These are phyloP conservation scores for Camponotus floridanus DNA, from an alignment of 1,140 invertebrate genomes.

Conservation along the genomic window DNA sequence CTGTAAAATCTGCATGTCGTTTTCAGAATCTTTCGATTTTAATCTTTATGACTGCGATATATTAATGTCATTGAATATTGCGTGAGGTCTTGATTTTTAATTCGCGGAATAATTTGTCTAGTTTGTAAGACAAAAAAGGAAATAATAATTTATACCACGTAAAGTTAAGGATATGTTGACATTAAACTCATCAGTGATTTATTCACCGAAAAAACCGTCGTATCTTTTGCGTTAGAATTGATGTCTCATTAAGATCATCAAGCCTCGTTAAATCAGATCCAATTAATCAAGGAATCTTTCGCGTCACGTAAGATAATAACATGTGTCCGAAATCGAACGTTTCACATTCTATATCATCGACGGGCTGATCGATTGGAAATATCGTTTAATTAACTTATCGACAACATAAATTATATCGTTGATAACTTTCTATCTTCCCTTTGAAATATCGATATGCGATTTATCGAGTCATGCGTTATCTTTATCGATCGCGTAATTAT, in stretches of 20 bases:
- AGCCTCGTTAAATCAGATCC: conserved; percentile 6
- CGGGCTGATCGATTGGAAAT: not conserved
- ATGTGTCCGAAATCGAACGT: not conserved
- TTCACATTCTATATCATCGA: not conserved
- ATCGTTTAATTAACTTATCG: conserved; percentile 37
- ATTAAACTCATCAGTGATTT: conserved; percentile 3
- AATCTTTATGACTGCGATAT: not conserved
- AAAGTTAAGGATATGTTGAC: not conserved
- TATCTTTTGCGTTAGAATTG: not conserved
- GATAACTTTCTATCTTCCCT: not conserved
- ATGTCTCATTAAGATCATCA: conserved; percentile 31
- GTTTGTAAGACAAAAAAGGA: not conserved
- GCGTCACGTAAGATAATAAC: conserved; percentile 8
- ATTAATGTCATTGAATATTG: not conserved
- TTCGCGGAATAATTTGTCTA: not conserved
- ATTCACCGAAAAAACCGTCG: not conserved
- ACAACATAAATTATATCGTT: not conserved
- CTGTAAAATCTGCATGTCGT: not conserved
- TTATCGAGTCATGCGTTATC: conserved; percentile 7
- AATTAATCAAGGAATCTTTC: conserved; percentile 28
- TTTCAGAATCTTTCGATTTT: not conserved
- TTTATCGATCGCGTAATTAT: not conserved
- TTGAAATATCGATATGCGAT: not conserved
- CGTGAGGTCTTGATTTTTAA: not conserved
- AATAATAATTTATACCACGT: not conserved